These are phyloP conservation scores for Drosophila bunnanda DNA, from an alignment of 2,888 invertebrate genomes.

Conservation along the genomic window DNA sequence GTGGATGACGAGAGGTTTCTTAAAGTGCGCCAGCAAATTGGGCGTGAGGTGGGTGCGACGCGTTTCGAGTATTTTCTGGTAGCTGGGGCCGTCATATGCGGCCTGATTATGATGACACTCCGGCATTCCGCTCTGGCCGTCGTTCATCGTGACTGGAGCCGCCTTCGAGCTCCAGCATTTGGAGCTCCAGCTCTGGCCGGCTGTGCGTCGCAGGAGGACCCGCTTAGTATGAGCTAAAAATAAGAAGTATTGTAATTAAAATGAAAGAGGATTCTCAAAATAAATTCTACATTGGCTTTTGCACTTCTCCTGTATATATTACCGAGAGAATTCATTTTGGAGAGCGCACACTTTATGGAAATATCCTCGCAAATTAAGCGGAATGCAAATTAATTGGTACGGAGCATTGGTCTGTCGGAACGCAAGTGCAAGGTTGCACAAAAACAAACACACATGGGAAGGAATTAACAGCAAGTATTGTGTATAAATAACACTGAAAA, in stretches of 20 bases:
- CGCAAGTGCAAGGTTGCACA: background rate
- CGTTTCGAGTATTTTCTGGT: constrained; percentile 87
- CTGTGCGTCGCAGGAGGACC: constrained; percentile 9
- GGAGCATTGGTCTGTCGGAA: background rate
- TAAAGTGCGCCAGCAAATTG: constrained; percentile 90
- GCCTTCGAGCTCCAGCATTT: constrained; percentile 69
- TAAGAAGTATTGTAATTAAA: background rate
- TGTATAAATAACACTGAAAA: background rate
- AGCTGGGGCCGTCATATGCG: constrained; percentile 87
- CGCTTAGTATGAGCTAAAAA: constrained; percentile 11
- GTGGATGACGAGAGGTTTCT: constrained; percentile 92
- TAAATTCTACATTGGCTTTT: background rate
- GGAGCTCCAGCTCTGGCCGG: constrained; percentile 53
- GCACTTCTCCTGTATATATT: background rate
- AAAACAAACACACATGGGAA: background rate
- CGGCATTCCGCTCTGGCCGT: constrained; percentile 79
- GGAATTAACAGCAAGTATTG: background rate
- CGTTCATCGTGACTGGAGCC: constrained; percentile 61
- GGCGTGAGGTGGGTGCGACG: constrained; percentile 89
- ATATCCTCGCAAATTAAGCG: background rate
- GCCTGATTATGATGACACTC: constrained; percentile 70
- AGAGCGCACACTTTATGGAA: background rate
- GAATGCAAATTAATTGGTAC: background rate
- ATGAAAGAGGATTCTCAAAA: too few species aligned
- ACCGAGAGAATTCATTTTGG: background rate